A percentile compares a stretch with the other conserved stretches of the same genome.
Evolutionary conservation across 2,797 vertebrate species (phyloP).

Genomic region (Okamejei kenojei): DNA sequence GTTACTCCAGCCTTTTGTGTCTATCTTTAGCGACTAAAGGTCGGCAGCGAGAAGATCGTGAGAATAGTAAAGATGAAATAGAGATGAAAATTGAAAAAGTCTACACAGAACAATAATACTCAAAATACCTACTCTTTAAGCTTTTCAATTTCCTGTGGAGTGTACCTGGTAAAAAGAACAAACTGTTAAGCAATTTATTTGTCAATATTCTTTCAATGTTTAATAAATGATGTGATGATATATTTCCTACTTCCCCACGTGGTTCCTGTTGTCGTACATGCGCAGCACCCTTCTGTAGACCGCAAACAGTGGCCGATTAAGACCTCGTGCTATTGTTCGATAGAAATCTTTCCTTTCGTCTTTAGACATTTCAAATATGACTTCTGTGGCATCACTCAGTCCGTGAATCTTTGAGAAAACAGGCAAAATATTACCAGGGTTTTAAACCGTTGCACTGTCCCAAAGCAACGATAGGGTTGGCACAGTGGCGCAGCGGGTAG

Average conservation of each 20-base stretch:
- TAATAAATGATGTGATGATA: neutral
- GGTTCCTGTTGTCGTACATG: slow-evolving; percentile 98
- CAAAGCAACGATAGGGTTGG: neutral
- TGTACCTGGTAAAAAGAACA: slow-evolving; percentile 67
- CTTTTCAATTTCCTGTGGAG: slow-evolving; percentile 87
- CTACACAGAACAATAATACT: slow-evolving; percentile 36
- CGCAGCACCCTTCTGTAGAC: slow-evolving; percentile 93
- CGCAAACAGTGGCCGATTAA: slow-evolving; percentile 92
- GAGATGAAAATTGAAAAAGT: neutral
- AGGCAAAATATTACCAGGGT: neutral
- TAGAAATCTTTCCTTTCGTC: slow-evolving; percentile 98
- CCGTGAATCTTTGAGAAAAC: slow-evolving; percentile 68
- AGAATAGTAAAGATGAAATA: neutral
- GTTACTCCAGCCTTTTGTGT: no score
- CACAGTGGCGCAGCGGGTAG: no score
- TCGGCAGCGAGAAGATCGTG: neutral
- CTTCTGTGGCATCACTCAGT: slow-evolving; percentile 92
- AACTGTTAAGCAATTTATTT: neutral
- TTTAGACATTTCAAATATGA: slow-evolving; percentile 99
- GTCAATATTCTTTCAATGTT: neutral
- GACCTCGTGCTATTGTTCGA: slow-evolving; percentile 88
- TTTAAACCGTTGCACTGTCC: neutral
- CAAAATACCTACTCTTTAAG: slow-evolving; percentile 81
- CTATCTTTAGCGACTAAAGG: no score
- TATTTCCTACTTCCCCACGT: slow-evolving; percentile 90